Conservation (phyloP, 2,888 invertebrate species). For the Oscheius sp. region DNA sequence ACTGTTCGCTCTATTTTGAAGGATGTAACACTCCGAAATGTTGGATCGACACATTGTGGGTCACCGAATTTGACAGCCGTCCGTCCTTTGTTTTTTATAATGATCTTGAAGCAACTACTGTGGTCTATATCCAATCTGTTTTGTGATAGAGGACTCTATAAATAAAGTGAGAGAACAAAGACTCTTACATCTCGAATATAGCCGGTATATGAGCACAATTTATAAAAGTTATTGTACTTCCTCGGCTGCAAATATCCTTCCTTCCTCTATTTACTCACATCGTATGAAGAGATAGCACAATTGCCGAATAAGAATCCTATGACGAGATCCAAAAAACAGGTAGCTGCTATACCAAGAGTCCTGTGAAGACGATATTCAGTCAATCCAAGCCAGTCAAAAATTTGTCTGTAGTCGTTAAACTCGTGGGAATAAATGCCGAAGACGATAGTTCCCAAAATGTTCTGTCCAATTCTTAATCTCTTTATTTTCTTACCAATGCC, state of each 20-base stretch:
- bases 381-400: background rate
- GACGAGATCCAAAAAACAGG: background rate
- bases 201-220: conserved; percentile 2
- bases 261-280: background rate
- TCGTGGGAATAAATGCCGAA: conserved; percentile 10
- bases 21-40: conserved; percentile 12
- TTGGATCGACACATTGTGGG: background rate
- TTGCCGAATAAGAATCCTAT: conserved; percentile 2
- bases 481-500: background rate
- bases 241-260: background rate
- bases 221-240: background rate
- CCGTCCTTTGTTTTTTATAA: background rate
- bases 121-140: conserved; percentile 4
- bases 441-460: background rate
- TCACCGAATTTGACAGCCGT: conserved; percentile 8
- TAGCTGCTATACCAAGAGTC: background rate
- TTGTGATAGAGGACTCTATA: background rate
- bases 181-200: conserved; percentile 8
- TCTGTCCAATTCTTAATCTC: no score
- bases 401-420: background rate
- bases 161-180: background rate
- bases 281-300: background rate
- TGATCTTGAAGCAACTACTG: background rate
- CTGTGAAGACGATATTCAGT: background rate
- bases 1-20: conserved; percentile 1